Base-by-base conservation (phyloP, 2,113 vertebrate genomes). In the Malurus alboscapulatus region DNA sequence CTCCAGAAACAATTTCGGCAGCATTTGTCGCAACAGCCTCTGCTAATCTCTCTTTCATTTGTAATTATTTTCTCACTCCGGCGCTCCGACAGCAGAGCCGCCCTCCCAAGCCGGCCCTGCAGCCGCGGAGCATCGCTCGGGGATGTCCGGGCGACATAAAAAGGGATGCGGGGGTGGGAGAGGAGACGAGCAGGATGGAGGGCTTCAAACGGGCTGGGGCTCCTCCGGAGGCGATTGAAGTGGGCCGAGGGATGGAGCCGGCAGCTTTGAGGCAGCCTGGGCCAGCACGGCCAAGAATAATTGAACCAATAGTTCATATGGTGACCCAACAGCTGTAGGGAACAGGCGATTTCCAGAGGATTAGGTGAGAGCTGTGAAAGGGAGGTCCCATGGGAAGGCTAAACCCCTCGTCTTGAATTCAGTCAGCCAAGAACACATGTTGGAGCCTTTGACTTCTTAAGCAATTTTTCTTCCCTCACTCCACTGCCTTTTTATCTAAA, bases 281-380 rank as follows among this genome's bases (percentile, higher is more conserved):
- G 16, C 91, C 94, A 66, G 91, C 94, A 50, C 82, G 62, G 96
- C 97, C 98, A 98, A 96, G 98, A 98, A 98, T 98, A 97, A 98
- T 97, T 96, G 98, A 97, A 97, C 97, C 96, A 97, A 98, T 96
- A 98, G 97, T 97, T 98, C 92, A 97, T 98, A 96, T 97, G 97
- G 95, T 84, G 93, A 92, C 78, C 96, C 96, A 96, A 98, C 98
- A 98, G 98, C 98, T 98, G 98, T 96, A 97, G 97, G 96, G 97
- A 96, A 96, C 69, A 76, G 97, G 97, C 95, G 95, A 98, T 98
- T 98, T 98, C 97, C 96, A 97, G 94, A 93, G 97, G 98, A 98
- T 98, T 98, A 98, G 77, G 87, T 34, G 73, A 72, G 87, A 95
- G 96, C 96, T 94, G 97, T 91, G 97, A 97, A 97, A 97, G 96